Conservation (phyloP, 1,140 invertebrate genomes). For the Zaprionus taronus region DNA sequence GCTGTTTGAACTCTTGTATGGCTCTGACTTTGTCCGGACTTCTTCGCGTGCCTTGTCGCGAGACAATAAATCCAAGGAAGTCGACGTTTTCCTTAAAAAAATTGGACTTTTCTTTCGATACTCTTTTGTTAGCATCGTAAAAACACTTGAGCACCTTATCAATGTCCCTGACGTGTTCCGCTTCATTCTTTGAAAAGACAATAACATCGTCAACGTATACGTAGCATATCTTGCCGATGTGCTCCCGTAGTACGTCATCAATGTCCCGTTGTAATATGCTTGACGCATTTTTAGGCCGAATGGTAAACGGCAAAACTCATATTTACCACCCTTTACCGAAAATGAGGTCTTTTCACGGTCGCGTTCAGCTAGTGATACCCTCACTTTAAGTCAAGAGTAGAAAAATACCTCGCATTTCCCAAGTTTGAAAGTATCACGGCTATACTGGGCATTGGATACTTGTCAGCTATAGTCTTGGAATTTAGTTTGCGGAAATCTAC, state of each 20-base stretch:
- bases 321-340: background rate
- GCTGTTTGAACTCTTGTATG: slow-evolving; percentile 19
- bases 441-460: background rate
- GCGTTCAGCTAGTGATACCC: background rate
- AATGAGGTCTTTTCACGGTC: background rate
- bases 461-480: background rate
- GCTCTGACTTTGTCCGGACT: slow-evolving; percentile 17
- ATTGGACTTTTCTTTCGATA: background rate
- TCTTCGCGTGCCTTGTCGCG: slow-evolving; percentile 12
- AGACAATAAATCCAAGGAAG: background rate
- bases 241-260: background rate
- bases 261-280: background rate
- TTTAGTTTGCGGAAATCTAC: background rate
- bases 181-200: background rate
- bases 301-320: background rate
- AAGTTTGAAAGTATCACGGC: background rate
- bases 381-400: background rate
- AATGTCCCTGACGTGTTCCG: background rate
- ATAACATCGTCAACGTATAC: background rate
- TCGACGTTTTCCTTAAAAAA: slow-evolving; percentile 21
- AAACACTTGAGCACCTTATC: background rate
- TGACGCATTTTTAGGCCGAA: background rate
- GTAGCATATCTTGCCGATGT: background rate
- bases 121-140: background rate
- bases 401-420: background rate